phyloP scores from a whole-genome alignment of 1,140 invertebrate genomes.

The Drosophila serrata region DNA sequence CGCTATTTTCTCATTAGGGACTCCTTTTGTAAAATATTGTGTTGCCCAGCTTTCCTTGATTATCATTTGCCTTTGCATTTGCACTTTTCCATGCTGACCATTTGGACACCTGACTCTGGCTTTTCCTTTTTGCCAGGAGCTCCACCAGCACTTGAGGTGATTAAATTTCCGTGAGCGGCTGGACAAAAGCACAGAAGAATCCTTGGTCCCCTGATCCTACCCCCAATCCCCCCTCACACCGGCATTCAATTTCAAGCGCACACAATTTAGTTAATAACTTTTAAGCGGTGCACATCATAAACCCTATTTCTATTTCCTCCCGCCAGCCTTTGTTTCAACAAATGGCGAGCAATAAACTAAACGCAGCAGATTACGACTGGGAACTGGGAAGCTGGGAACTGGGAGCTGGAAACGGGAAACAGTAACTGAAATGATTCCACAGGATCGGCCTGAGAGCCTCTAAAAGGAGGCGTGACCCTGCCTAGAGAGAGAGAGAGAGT shows the following conservation, averaged over 20 bases:
- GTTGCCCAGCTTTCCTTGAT: slow-evolving; percentile 61
- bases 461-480: slow-evolving; percentile 17
- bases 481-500: too few species aligned
- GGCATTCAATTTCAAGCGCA: slow-evolving; percentile 67
- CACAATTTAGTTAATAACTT: slow-evolving; percentile 79
- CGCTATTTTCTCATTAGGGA: slow-evolving; percentile 36
- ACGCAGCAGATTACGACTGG: slow-evolving; percentile 72
- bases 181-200: too few species aligned
- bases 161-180: slow-evolving; percentile 62
- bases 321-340: slow-evolving; percentile 61
- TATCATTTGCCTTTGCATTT: slow-evolving; percentile 35
- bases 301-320: slow-evolving; percentile 17
- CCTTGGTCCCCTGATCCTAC: slow-evolving; percentile 13
- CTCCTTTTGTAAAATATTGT: slow-evolving; percentile 64
- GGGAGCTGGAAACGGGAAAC: neutral
- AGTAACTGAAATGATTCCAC: slow-evolving; percentile 20
- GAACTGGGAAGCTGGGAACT: neutral
- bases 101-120: slow-evolving; percentile 42
- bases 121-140: neutral
- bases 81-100: slow-evolving; percentile 19
- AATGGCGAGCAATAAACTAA: slow-evolving; percentile 76
- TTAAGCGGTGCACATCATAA: slow-evolving; percentile 71
- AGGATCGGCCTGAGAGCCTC: slow-evolving; percentile 13
- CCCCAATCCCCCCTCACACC: too few species aligned
- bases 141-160: slow-evolving; percentile 58